Conservation (phyloP, 2,797 vertebrate genomes). For the Neoniphon sammara region DNA sequence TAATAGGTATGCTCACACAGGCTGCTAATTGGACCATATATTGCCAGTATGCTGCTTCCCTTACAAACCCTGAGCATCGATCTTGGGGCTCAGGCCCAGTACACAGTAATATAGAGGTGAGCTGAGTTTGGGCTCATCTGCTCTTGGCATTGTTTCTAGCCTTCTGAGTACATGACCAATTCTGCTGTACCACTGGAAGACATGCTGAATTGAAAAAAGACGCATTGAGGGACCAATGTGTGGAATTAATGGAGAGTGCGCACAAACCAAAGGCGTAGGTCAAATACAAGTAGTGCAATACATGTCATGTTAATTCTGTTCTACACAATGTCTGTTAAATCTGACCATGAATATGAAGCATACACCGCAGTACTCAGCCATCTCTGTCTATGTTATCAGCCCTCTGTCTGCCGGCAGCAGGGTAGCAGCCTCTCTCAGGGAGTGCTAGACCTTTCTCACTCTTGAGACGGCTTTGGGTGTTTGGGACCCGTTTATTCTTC, state of each 20-base stretch:
- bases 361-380: constrained; percentile 10
- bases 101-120: constrained; percentile 47
- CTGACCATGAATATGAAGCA: constrained; percentile 47
- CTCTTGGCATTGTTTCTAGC: constrained; percentile 34
- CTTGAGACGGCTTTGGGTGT: constrained; percentile 50
- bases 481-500: constrained; percentile 72
- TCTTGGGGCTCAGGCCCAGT: constrained; percentile 4
- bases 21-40: constrained; percentile 56
- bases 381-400: constrained; percentile 48
- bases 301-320: constrained; percentile 40
- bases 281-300: constrained; percentile 9
- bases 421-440: constrained; percentile 54
- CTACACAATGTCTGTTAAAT: constrained; percentile 52
- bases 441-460: constrained; percentile 56
- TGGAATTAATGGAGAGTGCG: constrained; percentile 27
- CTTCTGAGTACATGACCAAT: constrained; percentile 39
- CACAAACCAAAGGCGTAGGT: constrained; percentile 41
- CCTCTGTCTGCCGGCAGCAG: constrained; percentile 61
- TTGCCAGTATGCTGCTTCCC: constrained; percentile 53
- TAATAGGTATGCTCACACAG: background rate
- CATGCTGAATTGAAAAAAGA: constrained; percentile 54
- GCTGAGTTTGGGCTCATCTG: constrained; percentile 39
- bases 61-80: constrained; percentile 48
- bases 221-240: constrained; percentile 9
- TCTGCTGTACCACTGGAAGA: constrained; percentile 35